Evolutionary conservation across 2,797 vertebrate genomes (phyloP).

Genomic region (Nothura maculosa): DNA sequence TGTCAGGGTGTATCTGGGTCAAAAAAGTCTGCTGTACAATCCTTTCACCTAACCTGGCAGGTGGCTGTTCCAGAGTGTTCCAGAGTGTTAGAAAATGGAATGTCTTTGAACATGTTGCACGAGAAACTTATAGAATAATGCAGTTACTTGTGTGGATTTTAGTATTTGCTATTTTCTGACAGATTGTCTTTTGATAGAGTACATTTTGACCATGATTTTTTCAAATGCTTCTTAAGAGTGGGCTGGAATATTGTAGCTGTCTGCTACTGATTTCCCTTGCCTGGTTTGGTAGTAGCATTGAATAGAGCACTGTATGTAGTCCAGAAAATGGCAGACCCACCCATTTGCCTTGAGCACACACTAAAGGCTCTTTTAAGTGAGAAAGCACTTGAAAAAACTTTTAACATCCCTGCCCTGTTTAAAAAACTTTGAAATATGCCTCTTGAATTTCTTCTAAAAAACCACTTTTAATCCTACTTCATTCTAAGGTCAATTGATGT

Average conservation of each 20-base stretch:
- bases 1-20: not conserved
- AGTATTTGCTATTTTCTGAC: not conserved
- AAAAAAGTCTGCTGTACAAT: not conserved
- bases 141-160: rapidly evolving
- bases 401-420: not conserved
- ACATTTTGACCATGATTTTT: rapidly evolving
- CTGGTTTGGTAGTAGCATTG: not conserved
- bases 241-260: rapidly evolving
- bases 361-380: not conserved
- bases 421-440: not conserved
- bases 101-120: not conserved
- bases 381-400: not conserved
- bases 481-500: not conserved
- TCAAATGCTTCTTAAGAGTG: not conserved
- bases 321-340: not conserved
- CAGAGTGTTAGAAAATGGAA: not conserved
- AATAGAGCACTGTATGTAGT: rapidly evolving
- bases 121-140: not conserved
- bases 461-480: not conserved
- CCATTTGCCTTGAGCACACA: not conserved
- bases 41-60: not conserved
- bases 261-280: not conserved
- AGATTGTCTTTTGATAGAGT: not conserved
- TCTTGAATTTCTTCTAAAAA: not conserved
- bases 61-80: not conserved